Evolutionary conservation across 2,113 vertebrate species (phyloP).

Genomic region (Pituophis catenifer): DNA sequence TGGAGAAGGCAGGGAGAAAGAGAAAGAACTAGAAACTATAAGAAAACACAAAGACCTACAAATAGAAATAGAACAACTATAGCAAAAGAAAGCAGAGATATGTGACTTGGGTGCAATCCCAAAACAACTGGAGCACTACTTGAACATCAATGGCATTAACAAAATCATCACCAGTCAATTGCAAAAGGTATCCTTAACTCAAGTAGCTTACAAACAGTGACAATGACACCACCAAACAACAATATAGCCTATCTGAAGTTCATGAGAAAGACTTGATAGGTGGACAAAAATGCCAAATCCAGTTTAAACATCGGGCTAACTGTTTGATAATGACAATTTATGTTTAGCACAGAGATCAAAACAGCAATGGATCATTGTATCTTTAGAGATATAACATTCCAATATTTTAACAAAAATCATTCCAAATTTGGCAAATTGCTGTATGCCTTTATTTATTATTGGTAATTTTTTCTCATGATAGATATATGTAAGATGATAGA

Average conservation of each 20-base stretch:
- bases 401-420: not conserved
- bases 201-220: not conserved
- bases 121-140: not conserved
- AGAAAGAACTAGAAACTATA: not conserved
- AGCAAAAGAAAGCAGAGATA: not conserved
- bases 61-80: not conserved
- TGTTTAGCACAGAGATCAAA: constrained; percentile 28
- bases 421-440: not conserved
- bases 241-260: not conserved
- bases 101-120: not conserved
- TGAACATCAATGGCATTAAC: not conserved
- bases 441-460: not conserved
- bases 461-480: not conserved
- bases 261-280: not conserved
- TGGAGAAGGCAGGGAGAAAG: not conserved
- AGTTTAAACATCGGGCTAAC: not conserved
- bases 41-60: not conserved
- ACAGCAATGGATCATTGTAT: not conserved
- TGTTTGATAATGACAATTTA: not conserved
- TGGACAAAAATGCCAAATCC: not conserved
- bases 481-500: not conserved
- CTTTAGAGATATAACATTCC: not conserved
- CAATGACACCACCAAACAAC: not conserved
- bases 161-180: not conserved
- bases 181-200: not conserved